Percentiles rank a stretch among this genome's conserved stretches.
Evolutionary conservation across 2,113 vertebrate genomes (phyloP).

Genomic region (Triplophysa rosa): DNA sequence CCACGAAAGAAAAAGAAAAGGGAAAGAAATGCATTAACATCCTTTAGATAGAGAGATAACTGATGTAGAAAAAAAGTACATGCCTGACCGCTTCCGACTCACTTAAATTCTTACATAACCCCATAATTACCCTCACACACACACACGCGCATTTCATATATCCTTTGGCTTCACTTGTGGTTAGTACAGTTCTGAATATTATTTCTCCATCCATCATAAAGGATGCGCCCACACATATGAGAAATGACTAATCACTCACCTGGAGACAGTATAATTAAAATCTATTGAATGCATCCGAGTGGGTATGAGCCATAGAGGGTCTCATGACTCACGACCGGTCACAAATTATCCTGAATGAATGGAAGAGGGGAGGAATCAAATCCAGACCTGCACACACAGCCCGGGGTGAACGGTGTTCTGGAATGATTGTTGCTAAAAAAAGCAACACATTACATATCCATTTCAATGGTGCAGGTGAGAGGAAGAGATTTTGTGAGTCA

Average conservation of each 20-base stretch:
- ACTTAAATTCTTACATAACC: slow-evolving; percentile 64
- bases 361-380: slow-evolving; percentile 47
- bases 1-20: too few species aligned
- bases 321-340: slow-evolving; percentile 42
- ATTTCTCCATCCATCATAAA: slow-evolving; percentile 12
- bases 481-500: slow-evolving; percentile 69
- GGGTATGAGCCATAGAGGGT: slow-evolving; percentile 30
- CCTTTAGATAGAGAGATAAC: background rate
- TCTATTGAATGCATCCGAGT: background rate
- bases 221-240: slow-evolving; percentile 21
- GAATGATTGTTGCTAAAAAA: slow-evolving; percentile 71
- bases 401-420: slow-evolving; percentile 56
- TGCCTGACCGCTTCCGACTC: slow-evolving; percentile 40
- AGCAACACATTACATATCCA: slow-evolving; percentile 30
- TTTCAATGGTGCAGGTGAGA: slow-evolving; percentile 66
- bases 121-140: slow-evolving; percentile 41
- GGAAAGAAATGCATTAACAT: background rate
- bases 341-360: slow-evolving; percentile 55
- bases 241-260: slow-evolving; percentile 38
- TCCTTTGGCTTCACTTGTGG: slow-evolving; percentile 53
- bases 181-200: slow-evolving; percentile 61
- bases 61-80: slow-evolving; percentile 38
- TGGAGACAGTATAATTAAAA: slow-evolving; percentile 30
- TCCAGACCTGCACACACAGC: slow-evolving; percentile 68
- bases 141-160: slow-evolving; percentile 36